A percentile compares a stretch with the other conserved stretches of the same genome.
phyloP scores from a whole-genome alignment of 2,888 invertebrate species.

The Tyria jacobaeae region DNA sequence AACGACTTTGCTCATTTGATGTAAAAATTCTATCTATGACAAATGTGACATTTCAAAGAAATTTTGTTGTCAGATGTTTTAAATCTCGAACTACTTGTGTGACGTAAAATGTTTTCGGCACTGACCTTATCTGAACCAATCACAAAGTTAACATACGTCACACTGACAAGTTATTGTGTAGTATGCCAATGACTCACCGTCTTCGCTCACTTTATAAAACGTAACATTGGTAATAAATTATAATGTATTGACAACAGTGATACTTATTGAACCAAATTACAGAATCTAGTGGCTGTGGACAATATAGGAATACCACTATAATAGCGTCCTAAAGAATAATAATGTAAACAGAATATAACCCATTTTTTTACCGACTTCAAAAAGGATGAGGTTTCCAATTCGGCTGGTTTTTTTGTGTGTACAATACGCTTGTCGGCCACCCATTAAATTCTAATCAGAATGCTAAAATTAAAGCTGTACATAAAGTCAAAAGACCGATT shows the following conservation, averaged over 20 bases:
- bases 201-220: conserved; percentile 19
- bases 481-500: too few species aligned
- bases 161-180: conserved; percentile 30
- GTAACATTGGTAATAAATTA: conserved; percentile 15
- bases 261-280: not conserved
- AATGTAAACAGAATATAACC: too few species aligned
- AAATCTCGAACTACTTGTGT: conserved; percentile 13
- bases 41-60: not conserved
- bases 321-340: too few species aligned
- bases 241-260: not conserved
- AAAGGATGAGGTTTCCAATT: too few species aligned
- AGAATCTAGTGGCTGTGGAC: too few species aligned
- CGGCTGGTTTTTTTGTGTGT: too few species aligned
- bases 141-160: conserved; percentile 46
- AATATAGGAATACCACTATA: not conserved
- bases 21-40: not conserved
- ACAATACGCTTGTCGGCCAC: too few species aligned
- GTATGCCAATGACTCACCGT: conserved; percentile 30
- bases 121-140: conserved; percentile 46
- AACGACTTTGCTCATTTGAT: too few species aligned
- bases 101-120: conserved; percentile 41
- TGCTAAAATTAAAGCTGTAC: too few species aligned
- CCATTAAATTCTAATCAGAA: too few species aligned
- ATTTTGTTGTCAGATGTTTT: not conserved
- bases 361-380: too few species aligned